A percentile compares a stretch with the other conserved stretches of the same genome.
phyloP scores from a whole-genome alignment of 2,113 vertebrate genomes.

The Oreochromis niloticus region DNA sequence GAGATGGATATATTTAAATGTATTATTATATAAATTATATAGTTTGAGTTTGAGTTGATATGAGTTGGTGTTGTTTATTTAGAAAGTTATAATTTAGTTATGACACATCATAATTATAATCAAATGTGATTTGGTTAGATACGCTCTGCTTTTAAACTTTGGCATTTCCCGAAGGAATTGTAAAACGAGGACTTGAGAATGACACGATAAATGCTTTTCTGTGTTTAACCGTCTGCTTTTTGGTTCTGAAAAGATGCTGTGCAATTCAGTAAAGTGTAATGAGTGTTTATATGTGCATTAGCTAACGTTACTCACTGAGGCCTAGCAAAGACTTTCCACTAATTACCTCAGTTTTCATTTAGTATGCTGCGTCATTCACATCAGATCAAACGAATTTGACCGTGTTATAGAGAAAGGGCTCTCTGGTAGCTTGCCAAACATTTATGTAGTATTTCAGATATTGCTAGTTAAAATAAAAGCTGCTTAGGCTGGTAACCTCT shows the following conservation, averaged over 20 bases:
- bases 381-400: neutral
- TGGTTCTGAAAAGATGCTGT: neutral
- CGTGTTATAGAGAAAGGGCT: neutral
- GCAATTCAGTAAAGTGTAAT: neutral
- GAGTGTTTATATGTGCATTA: neutral
- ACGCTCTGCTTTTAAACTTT: neutral
- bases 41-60: neutral
- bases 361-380: neutral
- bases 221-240: neutral
- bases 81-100: neutral
- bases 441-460: neutral
- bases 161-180: neutral
- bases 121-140: neutral
- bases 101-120: neutral
- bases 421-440: neutral
- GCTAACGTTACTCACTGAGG: neutral
- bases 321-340: neutral
- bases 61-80: neutral
- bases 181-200: neutral
- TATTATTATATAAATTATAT: neutral
- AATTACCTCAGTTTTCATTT: accelerated
- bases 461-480: neutral
- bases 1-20: neutral
- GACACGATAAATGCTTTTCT: neutral
- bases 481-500: neutral